A percentile compares a stretch with the other conserved stretches of the same genome.
Evolutionary conservation across 1,140 invertebrate genomes (phyloP).

Genomic region (Propsilocerus akamusi): DNA sequence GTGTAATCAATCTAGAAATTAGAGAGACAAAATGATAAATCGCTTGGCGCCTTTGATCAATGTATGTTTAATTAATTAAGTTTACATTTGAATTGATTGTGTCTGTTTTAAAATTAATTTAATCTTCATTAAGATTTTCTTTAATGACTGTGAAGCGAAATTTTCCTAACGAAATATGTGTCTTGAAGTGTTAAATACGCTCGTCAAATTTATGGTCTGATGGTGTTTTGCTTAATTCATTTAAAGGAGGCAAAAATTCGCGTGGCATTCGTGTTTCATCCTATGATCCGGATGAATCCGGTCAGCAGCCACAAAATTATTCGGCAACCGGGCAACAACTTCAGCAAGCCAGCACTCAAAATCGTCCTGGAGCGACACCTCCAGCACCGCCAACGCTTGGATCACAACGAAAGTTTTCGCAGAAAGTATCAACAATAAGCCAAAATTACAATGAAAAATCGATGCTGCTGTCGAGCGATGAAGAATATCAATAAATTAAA

Average conservation of each 20-base stretch:
- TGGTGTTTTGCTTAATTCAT: no score
- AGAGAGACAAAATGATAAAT: no score
- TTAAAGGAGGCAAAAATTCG: constrained; percentile 39
- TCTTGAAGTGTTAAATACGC: no score
- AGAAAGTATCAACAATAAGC: constrained; percentile 56
- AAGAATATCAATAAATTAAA: constrained; percentile 71
- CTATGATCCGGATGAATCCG: constrained; percentile 46
- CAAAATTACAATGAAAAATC: constrained; percentile 90
- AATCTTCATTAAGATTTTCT: not conserved
- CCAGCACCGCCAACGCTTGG: constrained; percentile 26
- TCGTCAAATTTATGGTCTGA: no score
- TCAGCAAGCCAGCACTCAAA: constrained; percentile 8
- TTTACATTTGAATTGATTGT: not conserved
- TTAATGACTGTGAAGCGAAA: not conserved
- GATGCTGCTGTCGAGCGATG: constrained; percentile 87
- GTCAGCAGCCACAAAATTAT: constrained; percentile 8
- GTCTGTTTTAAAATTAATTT: not conserved
- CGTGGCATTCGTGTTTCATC: constrained; percentile 42
- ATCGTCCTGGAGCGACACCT: constrained; percentile 12
- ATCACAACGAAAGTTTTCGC: constrained; percentile 25
- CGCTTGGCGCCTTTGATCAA: no score
- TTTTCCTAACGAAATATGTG: not conserved
- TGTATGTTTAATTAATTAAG: no score
- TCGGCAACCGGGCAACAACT: constrained; percentile 10
- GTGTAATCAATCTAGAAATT: no score